Evolutionary conservation across 2,797 vertebrate species (phyloP), one percentile per base, ranked within the genome.

Genomic region (Aeoliscus strigatus): DNA sequence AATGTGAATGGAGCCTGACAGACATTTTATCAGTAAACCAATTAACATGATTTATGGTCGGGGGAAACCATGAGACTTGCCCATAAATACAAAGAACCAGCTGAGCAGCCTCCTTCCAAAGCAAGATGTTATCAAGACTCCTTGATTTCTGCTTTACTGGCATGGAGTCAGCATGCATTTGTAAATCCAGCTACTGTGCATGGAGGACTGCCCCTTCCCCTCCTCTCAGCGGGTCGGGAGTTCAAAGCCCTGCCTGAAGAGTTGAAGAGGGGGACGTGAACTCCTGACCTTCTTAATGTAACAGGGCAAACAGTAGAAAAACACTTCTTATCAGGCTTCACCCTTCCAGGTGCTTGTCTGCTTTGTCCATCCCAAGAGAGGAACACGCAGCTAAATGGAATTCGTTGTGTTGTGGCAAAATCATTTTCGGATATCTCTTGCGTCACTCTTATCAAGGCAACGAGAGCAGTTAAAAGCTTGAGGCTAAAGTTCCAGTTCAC

Each of bases 31-130:
- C 82, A 83, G 81, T 82, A 73, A 84, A 80, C 80, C 81, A 87
- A 86, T 87, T 85, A 86, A 81, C 79, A 82, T 86, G 83, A 88
- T 87, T 87, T 86, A 87, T 85, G 85, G 78, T 66, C 13, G 44
- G 70, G 58, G 73, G 59, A 67, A 73, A 76, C 65, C 70, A 70
- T 53, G 56, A 70, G 77, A 77, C 73, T 70, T 66, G 66, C 66
- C 75, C 78, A 85, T 79, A 82, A 85, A 85, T 78, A 87, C 86
- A 85, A 85, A 86, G 73, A 60, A 41, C 66, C 58, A 51, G 75
- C 63, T 64, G 72, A 75, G 63, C 62, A 60, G 71, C 77, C n/a
- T 81, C 69, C 71, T 66, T 78, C 72, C 70, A 62, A 80, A 75
- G 75, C 49, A 37, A 81, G 83, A 84, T 83, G 63, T 76, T 86